Conservation (phyloP, 1,140 invertebrate species). For the Drosophila guanche region DNA sequence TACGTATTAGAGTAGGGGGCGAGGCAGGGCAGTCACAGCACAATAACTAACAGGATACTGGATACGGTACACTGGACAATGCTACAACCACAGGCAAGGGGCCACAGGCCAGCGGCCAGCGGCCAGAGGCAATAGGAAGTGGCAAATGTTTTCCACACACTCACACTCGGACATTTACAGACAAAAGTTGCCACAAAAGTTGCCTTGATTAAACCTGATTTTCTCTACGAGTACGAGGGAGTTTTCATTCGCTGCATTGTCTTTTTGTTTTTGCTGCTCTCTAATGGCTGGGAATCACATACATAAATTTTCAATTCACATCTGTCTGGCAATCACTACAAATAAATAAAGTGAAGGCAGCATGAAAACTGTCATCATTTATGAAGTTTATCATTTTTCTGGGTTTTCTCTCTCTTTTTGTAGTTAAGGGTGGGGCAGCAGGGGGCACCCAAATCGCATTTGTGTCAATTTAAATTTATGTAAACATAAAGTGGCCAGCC, state of each 20-base stretch:
- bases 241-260: background rate
- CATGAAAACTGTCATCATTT: conserved; percentile 66
- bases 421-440: conserved; percentile 13
- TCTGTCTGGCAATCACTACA: conserved; percentile 44
- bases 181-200: conserved; percentile 41
- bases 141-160: conserved; percentile 1
- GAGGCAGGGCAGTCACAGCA: conserved; percentile 11
- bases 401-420: conserved; percentile 25
- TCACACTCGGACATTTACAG: too few species aligned
- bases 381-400: conserved; percentile 70
- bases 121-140: background rate
- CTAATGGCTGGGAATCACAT: conserved; percentile 51
- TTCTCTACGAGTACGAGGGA: conserved; percentile 2
- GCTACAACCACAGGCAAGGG: too few species aligned
- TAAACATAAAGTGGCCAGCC: conserved; percentile 70
- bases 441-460: conserved; percentile 53
- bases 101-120: conserved; percentile 1
- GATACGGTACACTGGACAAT: background rate
- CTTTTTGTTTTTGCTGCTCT: conserved; percentile 24
- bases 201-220: conserved; percentile 54
- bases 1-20: conserved; percentile 26
- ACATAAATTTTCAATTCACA: conserved; percentile 68
- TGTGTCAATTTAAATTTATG: conserved; percentile 81
- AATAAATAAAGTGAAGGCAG: conserved; percentile 53
- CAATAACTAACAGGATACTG: conserved; percentile 31